These are phyloP conservation scores for Nesoenas mayeri DNA, from an alignment of 2,113 vertebrate species.

Conservation along the genomic window DNA sequence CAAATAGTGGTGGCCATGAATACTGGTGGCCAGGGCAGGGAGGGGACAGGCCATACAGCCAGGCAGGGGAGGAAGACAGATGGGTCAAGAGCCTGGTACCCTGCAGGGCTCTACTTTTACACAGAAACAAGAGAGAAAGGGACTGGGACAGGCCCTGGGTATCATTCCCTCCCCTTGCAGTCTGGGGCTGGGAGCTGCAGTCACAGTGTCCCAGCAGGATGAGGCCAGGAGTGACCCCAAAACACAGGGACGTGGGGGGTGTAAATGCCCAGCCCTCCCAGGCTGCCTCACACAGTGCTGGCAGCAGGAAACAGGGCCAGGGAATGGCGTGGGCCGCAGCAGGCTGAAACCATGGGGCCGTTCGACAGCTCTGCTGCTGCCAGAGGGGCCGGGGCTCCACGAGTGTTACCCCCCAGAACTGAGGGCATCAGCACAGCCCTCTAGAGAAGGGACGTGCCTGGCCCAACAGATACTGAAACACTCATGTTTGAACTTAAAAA, in stretches of 20 bases:
- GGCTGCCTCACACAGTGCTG: fast-evolving
- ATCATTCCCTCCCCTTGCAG: neutral
- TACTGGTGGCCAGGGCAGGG: neutral
- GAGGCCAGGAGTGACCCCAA: neutral
- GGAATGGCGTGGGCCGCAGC: neutral
- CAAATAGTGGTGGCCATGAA: neutral
- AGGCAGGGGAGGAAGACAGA: neutral
- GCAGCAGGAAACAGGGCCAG: neutral
- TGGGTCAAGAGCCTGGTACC: fast-evolving
- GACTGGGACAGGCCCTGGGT: neutral
- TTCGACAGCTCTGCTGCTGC: neutral
- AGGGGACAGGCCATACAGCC: fast-evolving
- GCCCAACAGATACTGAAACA: neutral
- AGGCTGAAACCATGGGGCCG: neutral
- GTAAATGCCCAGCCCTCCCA: fast-evolving
- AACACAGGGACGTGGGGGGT: neutral
- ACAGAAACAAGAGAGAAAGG: neutral
- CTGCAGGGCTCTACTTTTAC: neutral
- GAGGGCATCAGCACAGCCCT: neutral
- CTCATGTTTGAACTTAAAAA: neutral
- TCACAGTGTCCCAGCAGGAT: neutral
- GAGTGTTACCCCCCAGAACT: neutral
- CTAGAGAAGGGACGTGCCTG: neutral
- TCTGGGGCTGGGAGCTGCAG: neutral
- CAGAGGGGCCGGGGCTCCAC: neutral